phyloP scores from a whole-genome alignment of 1,140 invertebrate genomes.

The Delia radicum region DNA sequence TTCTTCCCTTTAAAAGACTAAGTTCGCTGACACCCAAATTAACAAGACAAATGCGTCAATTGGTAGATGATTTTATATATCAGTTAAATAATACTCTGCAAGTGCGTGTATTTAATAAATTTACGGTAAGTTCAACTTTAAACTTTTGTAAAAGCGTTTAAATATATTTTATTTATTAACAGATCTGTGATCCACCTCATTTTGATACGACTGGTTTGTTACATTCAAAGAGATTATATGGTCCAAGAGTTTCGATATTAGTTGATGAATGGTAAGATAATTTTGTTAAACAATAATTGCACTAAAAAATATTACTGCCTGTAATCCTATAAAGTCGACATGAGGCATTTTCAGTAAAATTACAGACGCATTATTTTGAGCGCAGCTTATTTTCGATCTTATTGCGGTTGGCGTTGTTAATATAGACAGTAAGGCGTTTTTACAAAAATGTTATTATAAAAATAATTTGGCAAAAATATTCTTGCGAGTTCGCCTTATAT shows the following conservation, averaged over 20 bases:
- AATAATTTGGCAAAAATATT: too few relatives aligned
- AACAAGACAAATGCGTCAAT: slow-evolving; percentile 43
- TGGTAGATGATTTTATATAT: slow-evolving; percentile 41
- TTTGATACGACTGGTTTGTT: slow-evolving; percentile 51
- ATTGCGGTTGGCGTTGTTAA: too few relatives aligned
- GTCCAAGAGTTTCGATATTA: slow-evolving; percentile 49
- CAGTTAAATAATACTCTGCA: slow-evolving; percentile 48
- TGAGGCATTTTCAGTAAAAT: too few relatives aligned
- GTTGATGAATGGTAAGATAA: slow-evolving; percentile 47
- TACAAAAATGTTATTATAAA: too few relatives aligned
- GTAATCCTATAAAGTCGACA: too few relatives aligned
- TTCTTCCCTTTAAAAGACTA: too few relatives aligned
- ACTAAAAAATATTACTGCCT: too few relatives aligned
- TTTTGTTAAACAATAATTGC: too few relatives aligned
- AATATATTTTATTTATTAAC: background rate
- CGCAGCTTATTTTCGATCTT: too few relatives aligned
- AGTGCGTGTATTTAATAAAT: slow-evolving; percentile 45
- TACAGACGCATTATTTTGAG: too few relatives aligned
- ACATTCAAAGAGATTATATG: slow-evolving; percentile 48
- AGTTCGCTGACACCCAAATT: slow-evolving; percentile 45
- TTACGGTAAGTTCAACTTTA: slow-evolving; percentile 38
- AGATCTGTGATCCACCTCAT: slow-evolving; percentile 50
- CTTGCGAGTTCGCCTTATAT: too few relatives aligned
- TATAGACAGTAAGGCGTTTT: too few relatives aligned
- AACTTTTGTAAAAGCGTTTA: background rate